A percentile compares a stretch with the other conserved stretches of the same genome.
Conservation (phyloP, 2,113 vertebrate genomes). For the Eptatretus burgeri region DNA sequence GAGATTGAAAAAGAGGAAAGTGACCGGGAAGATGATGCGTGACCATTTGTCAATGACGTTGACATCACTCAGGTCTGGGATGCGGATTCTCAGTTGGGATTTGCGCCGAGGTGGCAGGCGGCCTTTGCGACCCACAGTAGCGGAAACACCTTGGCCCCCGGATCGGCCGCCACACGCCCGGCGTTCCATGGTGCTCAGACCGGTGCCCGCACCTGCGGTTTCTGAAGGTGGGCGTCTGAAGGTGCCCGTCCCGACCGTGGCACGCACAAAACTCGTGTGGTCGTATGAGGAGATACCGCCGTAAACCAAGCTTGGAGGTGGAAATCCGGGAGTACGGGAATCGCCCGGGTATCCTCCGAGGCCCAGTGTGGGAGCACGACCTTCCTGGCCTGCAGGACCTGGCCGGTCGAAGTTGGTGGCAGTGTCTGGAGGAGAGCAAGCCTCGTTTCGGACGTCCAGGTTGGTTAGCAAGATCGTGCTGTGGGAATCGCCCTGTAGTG, state of each 20-base stretch:
- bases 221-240: not conserved
- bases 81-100: constrained; percentile 72
- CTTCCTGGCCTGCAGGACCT: constrained; percentile 45
- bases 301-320: constrained; percentile 2
- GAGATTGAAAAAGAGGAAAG: constrained; percentile 66
- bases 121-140: constrained; percentile 31
- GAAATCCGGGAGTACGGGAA: constrained; percentile 14
- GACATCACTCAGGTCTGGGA: constrained; percentile 68
- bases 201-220: not conserved
- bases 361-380: constrained; percentile 35
- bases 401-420: constrained; percentile 36
- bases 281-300: not conserved
- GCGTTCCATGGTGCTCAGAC: constrained; percentile 15
- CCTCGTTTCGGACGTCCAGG: constrained; percentile 46
- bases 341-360: constrained; percentile 29
- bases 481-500: constrained; percentile 35
- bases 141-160: constrained; percentile 27
- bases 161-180: constrained; percentile 30
- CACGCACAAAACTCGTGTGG: not conserved
- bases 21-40: constrained; percentile 56
- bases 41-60: constrained; percentile 93
- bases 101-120: constrained; percentile 32
- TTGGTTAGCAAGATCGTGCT: constrained; percentile 51
- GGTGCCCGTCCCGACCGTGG: constrained; percentile 1
- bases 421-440: constrained; percentile 25